Evolutionary conservation across 2,113 vertebrate genomes (phyloP).

Genomic region (Microcebus jonahi): DNA sequence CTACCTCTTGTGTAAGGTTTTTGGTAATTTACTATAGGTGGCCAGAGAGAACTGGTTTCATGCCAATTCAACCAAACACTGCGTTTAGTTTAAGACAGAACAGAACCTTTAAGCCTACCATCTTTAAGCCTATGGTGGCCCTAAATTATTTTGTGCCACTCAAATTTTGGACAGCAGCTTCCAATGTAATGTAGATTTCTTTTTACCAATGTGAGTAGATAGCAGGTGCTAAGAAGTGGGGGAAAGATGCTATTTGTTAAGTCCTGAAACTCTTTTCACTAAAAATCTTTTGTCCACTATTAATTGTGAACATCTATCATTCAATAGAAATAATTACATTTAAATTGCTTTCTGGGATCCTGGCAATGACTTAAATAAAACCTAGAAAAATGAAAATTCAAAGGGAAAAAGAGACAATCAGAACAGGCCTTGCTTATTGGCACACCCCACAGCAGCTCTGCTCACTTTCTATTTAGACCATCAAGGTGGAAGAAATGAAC

Average conservation of each 20-base stretch:
- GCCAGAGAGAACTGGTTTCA: background rate
- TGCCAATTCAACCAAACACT: background rate
- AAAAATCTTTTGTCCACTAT: background rate
- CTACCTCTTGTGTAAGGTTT: background rate
- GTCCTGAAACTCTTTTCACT: background rate
- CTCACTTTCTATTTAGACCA: background rate
- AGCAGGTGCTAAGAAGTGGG: background rate
- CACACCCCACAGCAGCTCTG: fast-evolving
- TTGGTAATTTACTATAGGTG: background rate
- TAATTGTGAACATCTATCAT: background rate
- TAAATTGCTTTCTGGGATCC: background rate
- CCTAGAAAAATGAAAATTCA: background rate
- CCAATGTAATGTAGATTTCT: background rate
- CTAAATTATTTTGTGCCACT: background rate
- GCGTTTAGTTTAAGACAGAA: constrained; percentile 8
- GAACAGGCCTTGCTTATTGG: background rate
- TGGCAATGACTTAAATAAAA: constrained; percentile 8
- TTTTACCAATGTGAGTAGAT: background rate
- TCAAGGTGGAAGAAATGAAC: background rate
- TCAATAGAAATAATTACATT: background rate
- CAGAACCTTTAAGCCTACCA: background rate
- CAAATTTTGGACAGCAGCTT: background rate
- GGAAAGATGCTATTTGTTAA: background rate
- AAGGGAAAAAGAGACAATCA: background rate
- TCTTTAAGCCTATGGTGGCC: background rate